Base-by-base conservation (phyloP, 2,113 vertebrate genomes). In the Crotophaga sulcirostris region DNA sequence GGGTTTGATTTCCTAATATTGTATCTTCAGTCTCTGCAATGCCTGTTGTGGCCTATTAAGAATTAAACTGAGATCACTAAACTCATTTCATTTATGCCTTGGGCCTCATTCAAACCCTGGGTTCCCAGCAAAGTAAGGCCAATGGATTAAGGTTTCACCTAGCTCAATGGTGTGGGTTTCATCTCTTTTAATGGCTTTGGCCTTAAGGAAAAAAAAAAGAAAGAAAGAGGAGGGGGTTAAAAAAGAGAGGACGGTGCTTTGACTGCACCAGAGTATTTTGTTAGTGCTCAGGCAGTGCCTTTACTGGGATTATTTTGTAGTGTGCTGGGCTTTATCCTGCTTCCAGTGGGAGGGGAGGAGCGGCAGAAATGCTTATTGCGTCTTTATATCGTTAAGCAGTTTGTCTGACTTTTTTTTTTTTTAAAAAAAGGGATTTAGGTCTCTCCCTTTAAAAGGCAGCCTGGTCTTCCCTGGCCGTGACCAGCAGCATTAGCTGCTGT, bases 121-220 rank as follows among this genome's bases (percentile, higher is more conserved):
- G 94, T 96, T 97, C 94, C 93, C 94, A 96, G 96, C 97, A 97
- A 96, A 97, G 94, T 80, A 76, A 95, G 97, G 96, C 96, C 96
- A 87, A 96, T 94, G 97, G 96, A 94, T 97, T 96, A 97, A 95
- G 45, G 47, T 87, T 93, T 95, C 95, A 89, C 94, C 96, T 90
- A 70, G 74, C 90, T 96, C 69, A 4, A 75, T 93, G 78, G 91
- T 97, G 93, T 97, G 97, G 87, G 93, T 97, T 97, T 98, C 96
- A 97, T 97, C 96, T 97, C 95, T 97, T 75, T 90, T 96, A 97
- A 98, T 97, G 97, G 97, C 97, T 97, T 96, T 97, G 97, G 97
- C 91, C 93, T 97, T 97, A 95, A 84, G 68, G 75, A 16, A 73
- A 92, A 92, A 94, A 94, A 92, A 78, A 23, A 51, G 52, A 86